Evolutionary conservation across 2,113 vertebrate genomes (phyloP).

Genomic region (Sialia sialis): DNA sequence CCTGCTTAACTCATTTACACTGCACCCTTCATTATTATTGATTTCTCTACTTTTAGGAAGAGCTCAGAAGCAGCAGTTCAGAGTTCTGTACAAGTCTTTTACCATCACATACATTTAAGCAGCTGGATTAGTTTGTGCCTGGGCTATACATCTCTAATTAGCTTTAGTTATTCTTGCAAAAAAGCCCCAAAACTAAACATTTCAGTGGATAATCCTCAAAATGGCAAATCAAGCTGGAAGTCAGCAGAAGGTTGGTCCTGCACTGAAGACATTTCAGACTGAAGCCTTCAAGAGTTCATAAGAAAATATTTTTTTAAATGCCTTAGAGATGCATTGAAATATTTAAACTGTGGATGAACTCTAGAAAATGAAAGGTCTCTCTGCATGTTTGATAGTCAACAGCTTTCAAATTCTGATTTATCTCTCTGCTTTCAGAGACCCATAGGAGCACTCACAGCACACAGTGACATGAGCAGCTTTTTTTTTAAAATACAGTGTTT

Average conservation of each 20-base stretch:
- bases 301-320: neutral
- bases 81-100: neutral
- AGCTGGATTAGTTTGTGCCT: neutral
- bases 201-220: neutral
- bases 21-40: neutral
- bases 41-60: neutral
- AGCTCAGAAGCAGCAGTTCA: neutral
- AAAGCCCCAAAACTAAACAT: neutral
- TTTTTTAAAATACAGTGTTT: neutral
- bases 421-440: neutral
- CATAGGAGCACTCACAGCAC: neutral
- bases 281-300: neutral
- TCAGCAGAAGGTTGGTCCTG: neutral
- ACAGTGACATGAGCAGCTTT: fast-evolving
- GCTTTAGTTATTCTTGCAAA: neutral
- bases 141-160: neutral
- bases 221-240: neutral
- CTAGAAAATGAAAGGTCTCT: neutral
- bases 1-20: neutral
- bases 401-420: neutral
- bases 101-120: neutral
- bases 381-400: neutral
- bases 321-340: neutral
- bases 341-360: neutral
- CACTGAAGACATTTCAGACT: neutral